Percentiles rank a stretch among this genome's conserved stretches.
Conservation (phyloP, 1,140 invertebrate genomes). For the Penaeus japonicus region DNA sequence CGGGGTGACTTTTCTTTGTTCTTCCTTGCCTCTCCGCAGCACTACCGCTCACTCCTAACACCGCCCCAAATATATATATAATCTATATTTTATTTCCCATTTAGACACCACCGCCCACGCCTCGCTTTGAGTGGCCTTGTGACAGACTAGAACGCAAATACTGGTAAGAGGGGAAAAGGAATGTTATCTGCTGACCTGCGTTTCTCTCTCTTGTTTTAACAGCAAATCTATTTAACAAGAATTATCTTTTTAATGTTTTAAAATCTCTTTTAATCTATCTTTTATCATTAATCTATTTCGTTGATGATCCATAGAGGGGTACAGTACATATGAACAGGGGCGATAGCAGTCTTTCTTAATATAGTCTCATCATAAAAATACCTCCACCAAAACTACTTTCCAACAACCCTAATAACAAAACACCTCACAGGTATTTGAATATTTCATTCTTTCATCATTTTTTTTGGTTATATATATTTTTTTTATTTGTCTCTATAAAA, state of each 20-base stretch:
- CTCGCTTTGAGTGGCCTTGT: slow-evolving; percentile 27
- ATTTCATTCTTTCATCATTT: background rate
- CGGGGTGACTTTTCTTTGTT: too few species aligned
- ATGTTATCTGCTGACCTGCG: slow-evolving; percentile 39
- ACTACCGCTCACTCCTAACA: too few species aligned
- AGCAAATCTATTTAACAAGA: slow-evolving; percentile 37
- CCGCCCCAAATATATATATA: too few species aligned
- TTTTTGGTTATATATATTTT: too few species aligned
- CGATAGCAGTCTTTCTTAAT: slow-evolving; percentile 31
- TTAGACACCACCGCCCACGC: slow-evolving; percentile 31
- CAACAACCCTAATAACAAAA: slow-evolving; percentile 35
- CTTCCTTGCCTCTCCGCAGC: too few species aligned
- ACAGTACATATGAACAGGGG: slow-evolving; percentile 14
- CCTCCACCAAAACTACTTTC: slow-evolving; percentile 29
- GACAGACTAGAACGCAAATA: slow-evolving; percentile 43
- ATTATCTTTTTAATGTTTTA: slow-evolving; percentile 31
- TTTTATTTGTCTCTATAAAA: too few species aligned
- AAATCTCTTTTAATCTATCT: too few species aligned
- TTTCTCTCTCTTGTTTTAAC: slow-evolving; percentile 4
- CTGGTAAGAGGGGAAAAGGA: slow-evolving; percentile 39
- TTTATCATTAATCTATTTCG: slow-evolving; percentile 42
- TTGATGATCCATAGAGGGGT: slow-evolving; percentile 44
- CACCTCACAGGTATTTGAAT: background rate
- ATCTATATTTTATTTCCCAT: background rate
- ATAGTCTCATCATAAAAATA: slow-evolving; percentile 41